phyloP scores from a whole-genome alignment of 2,113 vertebrate genomes.

The Cheirogaleus medius region DNA sequence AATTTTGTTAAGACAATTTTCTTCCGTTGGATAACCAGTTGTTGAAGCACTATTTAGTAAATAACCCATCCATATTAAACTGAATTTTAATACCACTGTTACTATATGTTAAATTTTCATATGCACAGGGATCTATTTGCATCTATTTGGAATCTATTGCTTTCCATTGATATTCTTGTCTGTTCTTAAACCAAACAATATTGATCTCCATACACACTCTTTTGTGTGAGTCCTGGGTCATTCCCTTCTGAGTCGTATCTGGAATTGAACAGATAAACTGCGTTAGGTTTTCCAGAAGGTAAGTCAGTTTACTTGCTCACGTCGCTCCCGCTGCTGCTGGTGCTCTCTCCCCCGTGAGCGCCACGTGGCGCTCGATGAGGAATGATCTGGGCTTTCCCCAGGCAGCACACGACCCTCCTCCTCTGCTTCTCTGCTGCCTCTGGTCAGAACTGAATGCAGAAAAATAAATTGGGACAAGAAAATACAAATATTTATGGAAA shows the following conservation, averaged over 20 bases:
- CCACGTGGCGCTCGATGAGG: neutral
- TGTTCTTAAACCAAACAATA: neutral
- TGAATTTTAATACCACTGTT: neutral
- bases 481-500: neutral
- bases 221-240: neutral
- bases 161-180: neutral
- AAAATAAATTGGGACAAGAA: neutral
- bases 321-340: too few relatives aligned
- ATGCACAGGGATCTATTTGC: rapidly evolving
- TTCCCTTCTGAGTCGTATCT: neutral
- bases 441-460: neutral
- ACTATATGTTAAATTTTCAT: rapidly evolving
- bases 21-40: neutral
- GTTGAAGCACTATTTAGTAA: neutral
- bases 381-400: neutral
- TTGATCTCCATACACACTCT: too few relatives aligned
- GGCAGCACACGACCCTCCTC: neutral
- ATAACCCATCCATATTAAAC: rapidly evolving
- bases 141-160: neutral
- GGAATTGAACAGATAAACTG: neutral
- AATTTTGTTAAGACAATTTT: neutral
- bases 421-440: neutral
- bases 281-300: neutral
- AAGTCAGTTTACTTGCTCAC: neutral
- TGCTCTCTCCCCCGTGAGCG: rapidly evolving